Conservation (phyloP, 2,113 vertebrate genomes). For the Gambusia affinis region DNA sequence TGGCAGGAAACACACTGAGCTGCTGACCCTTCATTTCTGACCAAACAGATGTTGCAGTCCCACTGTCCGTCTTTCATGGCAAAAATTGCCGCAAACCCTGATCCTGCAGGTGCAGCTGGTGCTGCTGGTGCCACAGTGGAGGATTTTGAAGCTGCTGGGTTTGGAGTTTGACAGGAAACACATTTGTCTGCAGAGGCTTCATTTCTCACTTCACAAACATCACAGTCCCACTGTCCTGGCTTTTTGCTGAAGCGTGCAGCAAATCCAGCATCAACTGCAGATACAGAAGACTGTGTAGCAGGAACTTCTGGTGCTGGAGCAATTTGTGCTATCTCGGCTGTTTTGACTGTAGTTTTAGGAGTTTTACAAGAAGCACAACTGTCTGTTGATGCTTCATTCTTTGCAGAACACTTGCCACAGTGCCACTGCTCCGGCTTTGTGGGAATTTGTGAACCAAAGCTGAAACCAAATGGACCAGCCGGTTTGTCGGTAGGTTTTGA, state of each 20-base stretch:
- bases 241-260: constrained; percentile 79
- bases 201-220: constrained; percentile 81
- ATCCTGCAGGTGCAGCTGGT: constrained; percentile 7
- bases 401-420: constrained; percentile 79
- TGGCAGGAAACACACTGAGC: constrained; percentile 80
- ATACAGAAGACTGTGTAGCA: constrained; percentile 7
- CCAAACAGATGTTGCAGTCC: constrained; percentile 81
- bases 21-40: constrained; percentile 80
- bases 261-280: constrained; percentile 58
- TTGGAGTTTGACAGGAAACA: constrained; percentile 73
- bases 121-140: neutral
- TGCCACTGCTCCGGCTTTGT: constrained; percentile 83
- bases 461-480: constrained; percentile 43
- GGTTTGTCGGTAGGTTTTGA: constrained; percentile 45
- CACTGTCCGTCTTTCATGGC: constrained; percentile 81
- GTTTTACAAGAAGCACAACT: constrained; percentile 81
- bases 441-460: constrained; percentile 76
- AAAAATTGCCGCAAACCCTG: constrained; percentile 46
- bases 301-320: constrained; percentile 13
- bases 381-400: constrained; percentile 77
- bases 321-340: constrained; percentile 2
- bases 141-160: constrained; percentile 47
- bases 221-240: constrained; percentile 84
- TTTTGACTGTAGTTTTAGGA: constrained; percentile 42
- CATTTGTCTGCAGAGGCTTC: constrained; percentile 75